Conservation (phyloP, 2,113 vertebrate species). For the Zosterops pallidus region DNA sequence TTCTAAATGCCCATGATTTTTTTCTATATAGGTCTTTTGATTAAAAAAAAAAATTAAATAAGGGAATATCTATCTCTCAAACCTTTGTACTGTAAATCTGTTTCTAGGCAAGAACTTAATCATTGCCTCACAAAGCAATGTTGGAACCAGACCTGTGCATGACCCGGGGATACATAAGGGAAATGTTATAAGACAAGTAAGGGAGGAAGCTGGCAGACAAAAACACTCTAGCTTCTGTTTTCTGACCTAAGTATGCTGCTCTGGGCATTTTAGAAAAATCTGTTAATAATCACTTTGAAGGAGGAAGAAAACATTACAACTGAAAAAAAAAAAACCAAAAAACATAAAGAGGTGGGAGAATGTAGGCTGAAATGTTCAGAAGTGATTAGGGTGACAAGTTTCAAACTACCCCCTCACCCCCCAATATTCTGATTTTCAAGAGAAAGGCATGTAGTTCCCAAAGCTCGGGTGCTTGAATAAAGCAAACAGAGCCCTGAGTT, state of each 20-base stretch:
- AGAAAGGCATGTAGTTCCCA: not conserved
- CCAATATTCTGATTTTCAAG: not conserved
- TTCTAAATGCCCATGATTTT: not conserved
- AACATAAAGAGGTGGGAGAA: not conserved
- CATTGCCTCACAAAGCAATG: slow-evolving; percentile 10
- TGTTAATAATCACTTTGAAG: slow-evolving; percentile 39
- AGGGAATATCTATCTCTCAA: not conserved
- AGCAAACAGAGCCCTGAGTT: not conserved
- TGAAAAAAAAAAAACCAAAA: too few relatives aligned
- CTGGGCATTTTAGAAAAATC: slow-evolving; percentile 49
- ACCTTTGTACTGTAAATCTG: slow-evolving; percentile 3
- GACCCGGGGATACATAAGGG: not conserved
- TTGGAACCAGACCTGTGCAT: slow-evolving; percentile 19
- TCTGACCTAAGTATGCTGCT: slow-evolving; percentile 30
- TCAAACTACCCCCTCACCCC: not conserved
- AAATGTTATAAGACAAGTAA: slow-evolving; percentile 33
- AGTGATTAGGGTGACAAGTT: not conserved
- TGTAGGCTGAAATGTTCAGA: not conserved
- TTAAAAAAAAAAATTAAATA: not conserved
- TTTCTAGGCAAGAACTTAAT: slow-evolving; percentile 26
- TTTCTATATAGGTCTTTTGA: not conserved
- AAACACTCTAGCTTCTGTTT: slow-evolving; percentile 5
- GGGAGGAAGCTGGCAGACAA: slow-evolving; percentile 29
- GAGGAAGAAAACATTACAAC: slow-evolving; percentile 12
- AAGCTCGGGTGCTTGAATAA: not conserved